These are phyloP conservation scores for Macrotus californicus DNA, from an alignment of 2,113 vertebrate genomes.

Conservation along the genomic window DNA sequence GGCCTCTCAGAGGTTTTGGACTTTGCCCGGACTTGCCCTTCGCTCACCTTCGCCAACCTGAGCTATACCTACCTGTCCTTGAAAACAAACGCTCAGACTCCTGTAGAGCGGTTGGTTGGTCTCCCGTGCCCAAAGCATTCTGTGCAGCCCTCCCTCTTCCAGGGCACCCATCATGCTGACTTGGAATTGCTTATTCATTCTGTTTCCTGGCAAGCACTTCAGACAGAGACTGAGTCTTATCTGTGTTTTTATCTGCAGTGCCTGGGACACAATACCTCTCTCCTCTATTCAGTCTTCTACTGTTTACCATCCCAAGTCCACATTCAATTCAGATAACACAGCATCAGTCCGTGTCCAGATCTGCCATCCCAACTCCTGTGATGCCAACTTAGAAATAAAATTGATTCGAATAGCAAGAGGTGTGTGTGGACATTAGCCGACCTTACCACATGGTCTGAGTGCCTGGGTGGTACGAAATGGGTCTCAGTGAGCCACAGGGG, in stretches of 20 bases:
- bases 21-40: neutral
- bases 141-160: neutral
- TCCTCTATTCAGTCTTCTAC: neutral
- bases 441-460: neutral
- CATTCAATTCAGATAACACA: neutral
- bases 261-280: neutral
- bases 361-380: neutral
- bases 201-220: neutral
- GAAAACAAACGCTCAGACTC: neutral
- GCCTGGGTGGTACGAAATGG: neutral
- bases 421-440: neutral
- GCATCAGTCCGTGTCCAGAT: neutral
- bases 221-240: neutral
- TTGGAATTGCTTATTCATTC: neutral
- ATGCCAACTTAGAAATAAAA: neutral
- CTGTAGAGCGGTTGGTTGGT: neutral
- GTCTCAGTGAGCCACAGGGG: neutral
- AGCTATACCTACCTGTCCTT: neutral
- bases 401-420: neutral
- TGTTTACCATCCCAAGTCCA: too few relatives aligned
- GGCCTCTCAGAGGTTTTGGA: neutral
- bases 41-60: neutral
- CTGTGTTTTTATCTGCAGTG: neutral
- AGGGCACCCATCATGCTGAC: neutral
- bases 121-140: neutral